Evolutionary conservation across 2,113 vertebrate genomes (phyloP).

Genomic region (Bujurquina vittata): DNA sequence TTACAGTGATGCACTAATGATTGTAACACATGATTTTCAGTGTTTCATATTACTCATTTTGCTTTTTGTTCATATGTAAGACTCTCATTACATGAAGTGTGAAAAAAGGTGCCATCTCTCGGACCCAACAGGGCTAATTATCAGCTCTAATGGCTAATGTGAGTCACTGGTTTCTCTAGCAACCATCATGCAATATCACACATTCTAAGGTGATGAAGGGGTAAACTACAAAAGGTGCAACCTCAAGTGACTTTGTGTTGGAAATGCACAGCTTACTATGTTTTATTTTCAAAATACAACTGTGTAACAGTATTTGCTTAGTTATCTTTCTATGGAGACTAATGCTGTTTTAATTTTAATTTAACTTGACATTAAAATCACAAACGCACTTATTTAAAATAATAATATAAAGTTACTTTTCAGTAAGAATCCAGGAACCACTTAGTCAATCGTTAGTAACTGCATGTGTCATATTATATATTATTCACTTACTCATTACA

Average conservation of each 20-base stretch:
- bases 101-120: constrained; percentile 70
- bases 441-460: neutral
- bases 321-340: neutral
- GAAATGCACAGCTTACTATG: neutral
- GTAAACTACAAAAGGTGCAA: neutral
- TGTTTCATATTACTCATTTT: constrained; percentile 22
- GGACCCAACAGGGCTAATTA: constrained; percentile 79
- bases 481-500: neutral
- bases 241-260: neutral
- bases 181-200: constrained; percentile 75
- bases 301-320: neutral
- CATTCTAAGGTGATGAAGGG: constrained; percentile 59
- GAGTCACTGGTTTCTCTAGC: constrained; percentile 69
- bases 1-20: constrained; percentile 46
- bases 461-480: neutral
- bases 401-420: neutral
- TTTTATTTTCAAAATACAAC: neutral
- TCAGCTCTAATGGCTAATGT: constrained; percentile 62
- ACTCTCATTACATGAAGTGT: constrained; percentile 67
- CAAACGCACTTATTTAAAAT: neutral
- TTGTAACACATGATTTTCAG: constrained; percentile 16
- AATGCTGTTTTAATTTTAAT: neutral
- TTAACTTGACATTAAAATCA: neutral
- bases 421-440: neutral
- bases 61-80: constrained; percentile 40